These are phyloP conservation scores for Ammodytes dubius DNA, from an alignment of 2,113 vertebrate genomes.

Conservation along the genomic window DNA sequence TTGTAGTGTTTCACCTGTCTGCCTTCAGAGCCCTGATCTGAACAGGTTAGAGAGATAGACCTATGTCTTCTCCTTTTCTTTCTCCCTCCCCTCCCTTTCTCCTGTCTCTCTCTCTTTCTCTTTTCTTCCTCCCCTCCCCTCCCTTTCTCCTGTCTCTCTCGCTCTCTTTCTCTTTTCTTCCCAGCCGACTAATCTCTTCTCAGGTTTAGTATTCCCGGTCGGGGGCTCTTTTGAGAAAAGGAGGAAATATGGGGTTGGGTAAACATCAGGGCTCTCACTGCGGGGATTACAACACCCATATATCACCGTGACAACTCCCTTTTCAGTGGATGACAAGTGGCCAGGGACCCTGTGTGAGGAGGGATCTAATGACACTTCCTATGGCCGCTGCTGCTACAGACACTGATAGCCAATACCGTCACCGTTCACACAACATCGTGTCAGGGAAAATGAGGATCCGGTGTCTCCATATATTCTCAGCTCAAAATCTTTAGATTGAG, in stretches of 20 bases:
- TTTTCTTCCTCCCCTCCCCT: slow-evolving; percentile 47
- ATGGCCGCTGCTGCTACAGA: slow-evolving; percentile 67
- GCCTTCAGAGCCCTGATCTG: slow-evolving; percentile 72
- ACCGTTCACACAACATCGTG: slow-evolving; percentile 74
- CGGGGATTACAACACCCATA: slow-evolving; percentile 86
- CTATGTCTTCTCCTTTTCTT: slow-evolving; percentile 60
- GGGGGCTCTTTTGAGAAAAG: slow-evolving; percentile 78
- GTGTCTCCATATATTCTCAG: slow-evolving; percentile 53
- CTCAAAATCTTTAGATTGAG: slow-evolving; percentile 32
- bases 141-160: slow-evolving; percentile 47
- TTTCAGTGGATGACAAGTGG: slow-evolving; percentile 85
- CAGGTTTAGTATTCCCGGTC: slow-evolving; percentile 83
- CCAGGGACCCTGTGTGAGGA: slow-evolving; percentile 69
- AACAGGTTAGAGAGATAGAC: slow-evolving; percentile 75
- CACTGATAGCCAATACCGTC: slow-evolving; percentile 75
- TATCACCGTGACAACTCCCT: slow-evolving; percentile 85
- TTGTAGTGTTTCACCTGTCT: slow-evolving; percentile 79
- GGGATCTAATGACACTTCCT: slow-evolving; percentile 85
- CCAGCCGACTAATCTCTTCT: slow-evolving; percentile 83
- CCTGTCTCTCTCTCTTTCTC: slow-evolving; percentile 55
- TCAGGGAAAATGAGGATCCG: slow-evolving; percentile 64
- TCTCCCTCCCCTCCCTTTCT: slow-evolving; percentile 36
- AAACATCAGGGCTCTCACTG: slow-evolving; percentile 86
- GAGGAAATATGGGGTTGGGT: slow-evolving; percentile 84
- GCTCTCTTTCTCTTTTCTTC: slow-evolving; percentile 76